Evolutionary conservation across 2,888 invertebrate species (phyloP).

Genomic region (Kuschelorhynchus macadamiae): DNA sequence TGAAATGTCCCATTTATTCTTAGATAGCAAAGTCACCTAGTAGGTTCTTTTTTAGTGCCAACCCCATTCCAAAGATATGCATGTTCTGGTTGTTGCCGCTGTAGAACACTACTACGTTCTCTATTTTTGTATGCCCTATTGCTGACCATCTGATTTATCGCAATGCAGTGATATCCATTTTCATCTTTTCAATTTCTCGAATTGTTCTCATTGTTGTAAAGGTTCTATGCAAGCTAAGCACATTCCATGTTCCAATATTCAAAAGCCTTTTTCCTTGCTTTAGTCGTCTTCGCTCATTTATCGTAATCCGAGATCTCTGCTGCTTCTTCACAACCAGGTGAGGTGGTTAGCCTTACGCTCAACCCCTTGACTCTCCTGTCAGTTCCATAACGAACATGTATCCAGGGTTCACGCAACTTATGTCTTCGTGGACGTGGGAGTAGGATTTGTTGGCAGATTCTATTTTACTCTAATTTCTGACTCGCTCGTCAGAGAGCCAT

Average conservation of each 20-base stretch:
- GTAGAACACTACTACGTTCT: not conserved
- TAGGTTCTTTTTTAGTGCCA: not conserved
- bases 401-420: constrained; percentile 67
- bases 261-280: constrained; percentile 16
- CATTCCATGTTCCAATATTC: constrained; percentile 38
- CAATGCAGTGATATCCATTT: constrained; percentile 22
- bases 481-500: too few species aligned
- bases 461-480: too few species aligned
- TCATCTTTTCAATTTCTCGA: constrained; percentile 22
- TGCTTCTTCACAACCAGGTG: constrained; percentile 15
- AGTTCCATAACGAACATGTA: too few species aligned
- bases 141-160: constrained; percentile 34
- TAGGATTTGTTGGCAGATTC: too few species aligned
- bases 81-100: not conserved
- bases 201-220: constrained; percentile 17
- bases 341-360: too few species aligned
- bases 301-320: constrained; percentile 30
- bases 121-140: constrained; percentile 6
- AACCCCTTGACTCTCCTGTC: too few species aligned
- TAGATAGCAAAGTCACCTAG: too few species aligned
- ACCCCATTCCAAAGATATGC: constrained; percentile 3
- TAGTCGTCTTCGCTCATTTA: constrained; percentile 18
- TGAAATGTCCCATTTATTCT: too few species aligned
- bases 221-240: constrained; percentile 21
- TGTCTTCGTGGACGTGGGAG: too few species aligned